Evolutionary conservation across 1,140 invertebrate species (phyloP).

Genomic region (Helicorthomorpha holstii): DNA sequence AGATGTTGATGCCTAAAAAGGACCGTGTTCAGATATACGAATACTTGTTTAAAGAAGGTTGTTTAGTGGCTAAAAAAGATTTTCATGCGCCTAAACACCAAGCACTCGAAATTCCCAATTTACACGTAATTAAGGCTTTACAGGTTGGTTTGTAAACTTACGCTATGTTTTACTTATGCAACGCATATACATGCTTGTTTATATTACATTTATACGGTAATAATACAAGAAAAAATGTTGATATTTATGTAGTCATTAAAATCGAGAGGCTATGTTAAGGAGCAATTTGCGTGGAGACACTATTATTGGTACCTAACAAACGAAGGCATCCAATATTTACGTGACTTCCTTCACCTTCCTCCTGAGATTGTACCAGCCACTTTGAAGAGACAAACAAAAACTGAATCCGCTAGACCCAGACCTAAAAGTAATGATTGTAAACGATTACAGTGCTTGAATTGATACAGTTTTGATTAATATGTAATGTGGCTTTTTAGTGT

Average conservation of each 20-base stretch:
- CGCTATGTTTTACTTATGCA: too few species aligned
- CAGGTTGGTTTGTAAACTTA: too few species aligned
- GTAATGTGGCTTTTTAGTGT: not conserved
- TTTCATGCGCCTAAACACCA: slow-evolving; percentile 90
- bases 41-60: slow-evolving; percentile 93
- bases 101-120: slow-evolving; percentile 88
- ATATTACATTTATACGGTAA: not conserved
- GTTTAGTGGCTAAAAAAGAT: slow-evolving; percentile 94
- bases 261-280: slow-evolving; percentile 87
- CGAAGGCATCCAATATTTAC: slow-evolving; percentile 90
- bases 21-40: slow-evolving; percentile 92
- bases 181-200: slow-evolving; percentile 29
- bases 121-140: slow-evolving; percentile 96
- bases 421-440: slow-evolving; percentile 23
- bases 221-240: not conserved
- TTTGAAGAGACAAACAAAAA: slow-evolving; percentile 64
- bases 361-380: slow-evolving; percentile 97
- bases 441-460: not conserved
- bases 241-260: slow-evolving; percentile 62
- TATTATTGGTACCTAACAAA: slow-evolving; percentile 99
- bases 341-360: slow-evolving; percentile 87
- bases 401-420: slow-evolving; percentile 56
- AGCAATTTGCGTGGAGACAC: slow-evolving; percentile 99
- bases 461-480: not conserved
- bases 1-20: slow-evolving; percentile 99